These are phyloP conservation scores for Ahaetulla prasina DNA, from an alignment of 2,113 vertebrate genomes.

Conservation along the genomic window DNA sequence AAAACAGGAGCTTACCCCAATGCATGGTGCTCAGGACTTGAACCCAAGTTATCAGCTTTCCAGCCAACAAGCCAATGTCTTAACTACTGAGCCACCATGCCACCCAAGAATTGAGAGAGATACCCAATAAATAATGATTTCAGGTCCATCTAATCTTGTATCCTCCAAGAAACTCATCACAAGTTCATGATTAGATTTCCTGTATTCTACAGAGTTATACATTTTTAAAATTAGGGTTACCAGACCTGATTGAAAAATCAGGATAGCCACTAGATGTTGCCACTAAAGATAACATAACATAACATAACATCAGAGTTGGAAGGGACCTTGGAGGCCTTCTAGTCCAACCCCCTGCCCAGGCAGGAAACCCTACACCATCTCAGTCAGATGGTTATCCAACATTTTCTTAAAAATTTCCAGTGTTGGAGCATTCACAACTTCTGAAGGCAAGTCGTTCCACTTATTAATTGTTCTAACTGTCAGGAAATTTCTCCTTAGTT, in stretches of 20 bases:
- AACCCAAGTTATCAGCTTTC: background rate
- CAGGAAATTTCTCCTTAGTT: no score
- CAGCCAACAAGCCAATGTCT: background rate
- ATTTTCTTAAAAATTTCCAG: no score
- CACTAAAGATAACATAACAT: no score
- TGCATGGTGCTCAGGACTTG: background rate
- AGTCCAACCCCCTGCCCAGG: no score
- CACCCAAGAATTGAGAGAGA: background rate
- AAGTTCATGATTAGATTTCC: background rate
- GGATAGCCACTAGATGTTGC: background rate
- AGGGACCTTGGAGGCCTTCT: no score
- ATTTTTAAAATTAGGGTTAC: background rate
- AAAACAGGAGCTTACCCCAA: background rate
- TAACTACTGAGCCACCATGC: background rate
- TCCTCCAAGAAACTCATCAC: background rate
- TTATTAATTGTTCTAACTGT: no score
- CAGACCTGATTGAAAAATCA: background rate
- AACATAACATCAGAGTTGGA: no score
- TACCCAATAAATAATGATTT: background rate
- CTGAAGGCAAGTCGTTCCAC: no score
- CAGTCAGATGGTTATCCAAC: no score
- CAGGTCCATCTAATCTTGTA: background rate
- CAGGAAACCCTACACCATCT: no score
- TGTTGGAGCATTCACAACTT: no score
- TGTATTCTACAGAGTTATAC: background rate